phyloP scores from a whole-genome alignment of 2,888 invertebrate genomes.

The Phorcus lineatus region DNA sequence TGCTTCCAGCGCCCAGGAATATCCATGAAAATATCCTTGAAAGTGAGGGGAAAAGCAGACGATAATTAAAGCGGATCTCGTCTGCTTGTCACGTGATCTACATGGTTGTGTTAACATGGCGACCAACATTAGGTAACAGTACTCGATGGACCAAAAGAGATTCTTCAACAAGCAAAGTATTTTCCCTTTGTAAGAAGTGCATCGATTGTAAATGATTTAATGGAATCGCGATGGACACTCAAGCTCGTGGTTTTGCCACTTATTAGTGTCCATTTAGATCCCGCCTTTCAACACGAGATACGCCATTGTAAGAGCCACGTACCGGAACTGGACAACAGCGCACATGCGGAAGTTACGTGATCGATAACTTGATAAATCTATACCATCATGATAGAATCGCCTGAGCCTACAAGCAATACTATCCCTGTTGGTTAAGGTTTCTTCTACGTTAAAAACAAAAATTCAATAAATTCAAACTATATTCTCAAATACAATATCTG shows the following conservation, averaged over 20 bases:
- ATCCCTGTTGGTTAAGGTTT: no score
- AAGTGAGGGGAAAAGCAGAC: conserved; percentile 12
- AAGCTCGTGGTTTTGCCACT: not conserved
- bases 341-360: no score
- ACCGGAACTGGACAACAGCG: not conserved
- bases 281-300: not conserved
- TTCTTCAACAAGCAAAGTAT: conserved; percentile 11
- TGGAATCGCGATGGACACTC: not conserved
- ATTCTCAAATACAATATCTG: no score
- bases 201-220: conserved; percentile 23
- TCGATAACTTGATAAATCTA: no score
- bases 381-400: no score
- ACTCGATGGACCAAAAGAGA: not conserved
- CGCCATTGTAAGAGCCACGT: not conserved
- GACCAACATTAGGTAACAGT: conserved; percentile 16
- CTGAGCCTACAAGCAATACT: no score
- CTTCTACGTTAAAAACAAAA: no score
- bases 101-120: conserved; percentile 15
- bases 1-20: conserved; percentile 2
- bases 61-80: conserved; percentile 19
- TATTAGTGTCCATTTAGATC: not conserved
- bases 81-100: conserved; percentile 22
- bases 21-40: conserved; percentile 12
- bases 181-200: not conserved
- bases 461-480: no score